Percentiles rank a stretch among this genome's conserved stretches.
Conservation (phyloP, 2,888 invertebrate species). For the Dryobota labecula region DNA sequence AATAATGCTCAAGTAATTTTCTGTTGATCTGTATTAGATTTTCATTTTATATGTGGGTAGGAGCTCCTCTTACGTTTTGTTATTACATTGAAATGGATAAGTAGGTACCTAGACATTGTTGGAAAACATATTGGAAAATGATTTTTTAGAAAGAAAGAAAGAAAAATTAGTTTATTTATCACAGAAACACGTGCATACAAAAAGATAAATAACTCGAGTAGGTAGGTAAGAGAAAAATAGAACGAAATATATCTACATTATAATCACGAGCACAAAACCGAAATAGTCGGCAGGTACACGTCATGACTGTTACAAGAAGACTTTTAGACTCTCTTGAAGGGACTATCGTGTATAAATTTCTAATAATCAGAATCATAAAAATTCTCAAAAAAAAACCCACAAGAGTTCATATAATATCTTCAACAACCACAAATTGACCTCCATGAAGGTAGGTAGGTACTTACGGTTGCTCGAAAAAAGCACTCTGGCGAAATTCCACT, state of each 20-base stretch:
- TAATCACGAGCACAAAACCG: no score
- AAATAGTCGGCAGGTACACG: no score
- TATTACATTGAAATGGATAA: constrained; percentile 46
- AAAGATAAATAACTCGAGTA: no score
- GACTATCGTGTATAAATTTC: not conserved
- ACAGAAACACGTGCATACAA: no score
- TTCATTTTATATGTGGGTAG: constrained; percentile 57
- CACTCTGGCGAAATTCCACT: constrained; percentile 42
- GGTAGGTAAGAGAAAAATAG: no score
- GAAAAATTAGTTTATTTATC: no score
- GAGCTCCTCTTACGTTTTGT: constrained; percentile 37
- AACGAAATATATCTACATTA: no score
- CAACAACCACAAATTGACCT: constrained; percentile 43
- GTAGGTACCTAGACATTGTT: not conserved
- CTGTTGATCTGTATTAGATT: constrained; percentile 62
- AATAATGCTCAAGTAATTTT: constrained; percentile 62
- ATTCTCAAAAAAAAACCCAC: not conserved
- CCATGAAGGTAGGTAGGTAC: constrained; percentile 38
- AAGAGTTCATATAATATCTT: constrained; percentile 15
- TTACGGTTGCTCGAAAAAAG: constrained; percentile 37
- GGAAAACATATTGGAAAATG: constrained; percentile 23
- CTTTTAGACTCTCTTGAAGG: no score
- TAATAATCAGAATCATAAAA: constrained; percentile 1
- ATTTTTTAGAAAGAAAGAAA: no score
- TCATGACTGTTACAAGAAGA: no score